Conservation (phyloP, 1,140 invertebrate genomes). For the Micrasema minimum region DNA sequence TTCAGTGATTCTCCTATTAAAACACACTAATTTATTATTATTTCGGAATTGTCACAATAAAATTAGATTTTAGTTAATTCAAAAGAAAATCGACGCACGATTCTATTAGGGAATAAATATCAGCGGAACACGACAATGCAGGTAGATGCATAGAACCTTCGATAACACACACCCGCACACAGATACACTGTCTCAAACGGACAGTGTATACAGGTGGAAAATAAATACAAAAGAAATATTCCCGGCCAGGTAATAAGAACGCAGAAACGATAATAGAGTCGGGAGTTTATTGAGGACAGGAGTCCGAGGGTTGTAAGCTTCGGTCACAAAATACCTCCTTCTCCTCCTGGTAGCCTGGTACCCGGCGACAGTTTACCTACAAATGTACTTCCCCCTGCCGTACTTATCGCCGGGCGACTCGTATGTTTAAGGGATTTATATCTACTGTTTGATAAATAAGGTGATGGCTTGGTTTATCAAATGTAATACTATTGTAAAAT, state of each 20-base stretch:
- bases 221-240: slow-evolving; percentile 52
- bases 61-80: too few species aligned
- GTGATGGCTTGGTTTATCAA: slow-evolving; percentile 14
- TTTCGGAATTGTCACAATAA: too few species aligned
- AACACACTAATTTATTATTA: too few species aligned
- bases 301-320: slow-evolving; percentile 33
- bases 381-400: slow-evolving; percentile 47
- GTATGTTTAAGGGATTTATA: slow-evolving; percentile 50
- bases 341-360: slow-evolving; percentile 39
- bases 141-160: slow-evolving; percentile 47
- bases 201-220: slow-evolving; percentile 32
- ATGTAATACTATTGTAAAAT: too few species aligned
- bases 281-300: slow-evolving; percentile 50
- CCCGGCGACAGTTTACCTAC: slow-evolving; percentile 47
- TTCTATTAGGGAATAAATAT: slow-evolving; percentile 2
- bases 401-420: slow-evolving; percentile 48
- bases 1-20: too few species aligned
- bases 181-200: slow-evolving; percentile 35
- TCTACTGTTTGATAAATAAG: slow-evolving; percentile 42
- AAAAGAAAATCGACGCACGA: slow-evolving; percentile 9
- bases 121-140: slow-evolving; percentile 43
- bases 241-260: slow-evolving; percentile 53
- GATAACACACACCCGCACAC: slow-evolving; percentile 37
- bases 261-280: slow-evolving; percentile 54
- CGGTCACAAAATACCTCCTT: slow-evolving; percentile 44